Evolutionary conservation across 2,113 vertebrate species (phyloP).

Genomic region (Sterrhoptilus dennistouni): DNA sequence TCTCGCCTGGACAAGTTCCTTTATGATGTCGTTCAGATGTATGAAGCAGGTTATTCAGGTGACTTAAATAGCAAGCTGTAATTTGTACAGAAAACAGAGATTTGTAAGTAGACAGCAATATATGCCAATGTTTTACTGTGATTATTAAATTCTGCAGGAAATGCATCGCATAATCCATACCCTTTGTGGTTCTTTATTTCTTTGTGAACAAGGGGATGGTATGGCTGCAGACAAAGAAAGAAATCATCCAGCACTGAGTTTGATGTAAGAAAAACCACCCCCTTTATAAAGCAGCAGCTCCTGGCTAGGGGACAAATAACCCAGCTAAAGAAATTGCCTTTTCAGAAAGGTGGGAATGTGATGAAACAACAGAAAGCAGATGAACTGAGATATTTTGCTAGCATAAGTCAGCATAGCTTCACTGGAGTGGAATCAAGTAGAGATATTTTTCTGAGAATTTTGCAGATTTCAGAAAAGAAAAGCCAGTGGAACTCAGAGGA

Average conservation of each 20-base stretch:
- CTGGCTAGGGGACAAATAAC: background rate
- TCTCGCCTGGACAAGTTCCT: constrained; percentile 42
- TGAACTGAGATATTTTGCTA: background rate
- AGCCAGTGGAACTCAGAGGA: background rate
- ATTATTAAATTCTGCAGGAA: constrained; percentile 72
- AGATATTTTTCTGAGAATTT: background rate
- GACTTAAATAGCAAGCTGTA: constrained; percentile 67
- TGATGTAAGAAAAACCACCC: background rate
- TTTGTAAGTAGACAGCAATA: constrained; percentile 60
- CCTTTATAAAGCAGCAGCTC: background rate
- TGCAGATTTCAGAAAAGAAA: background rate
- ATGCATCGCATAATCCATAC: constrained; percentile 28
- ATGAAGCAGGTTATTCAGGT: constrained; percentile 59
- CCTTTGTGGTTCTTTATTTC: constrained; percentile 40
- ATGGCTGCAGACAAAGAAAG: constrained; percentile 23
- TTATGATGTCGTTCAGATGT: constrained; percentile 34
- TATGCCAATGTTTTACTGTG: constrained; percentile 62
- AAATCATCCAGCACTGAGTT: background rate
- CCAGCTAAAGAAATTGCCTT: background rate
- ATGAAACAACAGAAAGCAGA: background rate
- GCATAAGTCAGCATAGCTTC: background rate
- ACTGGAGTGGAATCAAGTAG: background rate
- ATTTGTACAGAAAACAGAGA: constrained; percentile 69
- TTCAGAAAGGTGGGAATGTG: background rate
- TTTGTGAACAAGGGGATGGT: background rate